These are phyloP conservation scores for Cryptocheilus praepositus DNA, from an alignment of 2,888 invertebrate genomes.

Conservation along the genomic window DNA sequence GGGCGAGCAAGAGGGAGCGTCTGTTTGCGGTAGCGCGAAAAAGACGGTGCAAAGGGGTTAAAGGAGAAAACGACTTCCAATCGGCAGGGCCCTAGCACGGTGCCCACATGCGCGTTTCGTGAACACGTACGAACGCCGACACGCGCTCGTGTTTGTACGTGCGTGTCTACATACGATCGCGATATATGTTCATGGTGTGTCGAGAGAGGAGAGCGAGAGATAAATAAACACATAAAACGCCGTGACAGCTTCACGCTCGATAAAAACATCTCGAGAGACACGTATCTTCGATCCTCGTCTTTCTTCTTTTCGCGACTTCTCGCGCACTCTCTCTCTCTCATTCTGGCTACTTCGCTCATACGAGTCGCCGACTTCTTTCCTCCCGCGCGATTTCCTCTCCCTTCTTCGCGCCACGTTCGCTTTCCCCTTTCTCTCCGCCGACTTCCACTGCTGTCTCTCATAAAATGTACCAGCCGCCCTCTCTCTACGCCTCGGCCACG, in stretches of 20 bases:
- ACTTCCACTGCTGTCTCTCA: background rate
- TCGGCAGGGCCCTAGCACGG: slow-evolving; percentile 41
- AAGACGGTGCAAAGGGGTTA: slow-evolving; percentile 35
- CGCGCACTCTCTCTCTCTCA: background rate
- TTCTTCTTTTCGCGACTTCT: slow-evolving; percentile 21
- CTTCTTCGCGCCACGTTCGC: slow-evolving; percentile 12
- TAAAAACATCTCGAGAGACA: slow-evolving; percentile 61
- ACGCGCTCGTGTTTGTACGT: background rate
- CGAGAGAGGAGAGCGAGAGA: slow-evolving; percentile 43
- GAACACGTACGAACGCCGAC: background rate
- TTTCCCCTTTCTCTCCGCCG: slow-evolving; percentile 10
- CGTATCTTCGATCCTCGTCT: slow-evolving; percentile 41
- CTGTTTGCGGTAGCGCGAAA: background rate
- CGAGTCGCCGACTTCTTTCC: background rate
- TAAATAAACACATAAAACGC: slow-evolving; percentile 67
- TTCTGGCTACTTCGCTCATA: slow-evolving; percentile 17
- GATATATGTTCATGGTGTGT: slow-evolving; percentile 31
- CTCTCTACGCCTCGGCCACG: background rate
- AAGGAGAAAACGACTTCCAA: slow-evolving; percentile 48
- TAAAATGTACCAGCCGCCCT: slow-evolving; percentile 19
- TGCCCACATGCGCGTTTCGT: slow-evolving; percentile 20
- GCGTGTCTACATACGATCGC: slow-evolving; percentile 22
- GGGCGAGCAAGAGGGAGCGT: background rate
- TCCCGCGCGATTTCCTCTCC: slow-evolving; percentile 6
- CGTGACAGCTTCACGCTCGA: slow-evolving; percentile 65